Conservation (phyloP, 2,113 vertebrate genomes). For the Galbula dea region DNA sequence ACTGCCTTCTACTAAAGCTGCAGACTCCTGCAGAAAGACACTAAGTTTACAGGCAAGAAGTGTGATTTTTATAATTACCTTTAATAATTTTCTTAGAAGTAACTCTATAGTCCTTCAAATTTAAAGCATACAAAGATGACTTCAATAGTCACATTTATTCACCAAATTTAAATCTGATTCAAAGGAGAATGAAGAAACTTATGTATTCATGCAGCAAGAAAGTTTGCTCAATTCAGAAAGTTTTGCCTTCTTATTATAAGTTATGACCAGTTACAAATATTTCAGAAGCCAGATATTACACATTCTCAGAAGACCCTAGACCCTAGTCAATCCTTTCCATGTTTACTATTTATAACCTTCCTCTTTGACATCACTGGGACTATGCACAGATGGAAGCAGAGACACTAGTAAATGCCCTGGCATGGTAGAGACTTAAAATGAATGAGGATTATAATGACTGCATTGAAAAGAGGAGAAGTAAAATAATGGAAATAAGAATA, state of each 20-base stretch:
- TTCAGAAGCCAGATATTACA: conserved; percentile 4
- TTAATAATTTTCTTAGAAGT: background rate
- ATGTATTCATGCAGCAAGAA: background rate
- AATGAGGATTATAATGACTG: background rate
- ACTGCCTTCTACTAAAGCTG: background rate
- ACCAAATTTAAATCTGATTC: background rate
- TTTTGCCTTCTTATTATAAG: background rate
- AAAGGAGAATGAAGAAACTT: background rate
- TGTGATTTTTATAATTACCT: background rate
- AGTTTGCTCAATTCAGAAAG: background rate
- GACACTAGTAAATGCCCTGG: background rate
- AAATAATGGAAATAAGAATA: background rate
- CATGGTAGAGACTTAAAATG: background rate
- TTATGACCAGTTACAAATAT: conserved; percentile 1
- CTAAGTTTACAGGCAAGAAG: background rate
- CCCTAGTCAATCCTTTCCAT: background rate
- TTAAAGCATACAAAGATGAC: background rate
- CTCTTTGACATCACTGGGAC: background rate
- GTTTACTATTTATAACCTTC: background rate
- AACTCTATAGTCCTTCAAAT: background rate
- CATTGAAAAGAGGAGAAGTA: background rate
- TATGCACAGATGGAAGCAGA: background rate
- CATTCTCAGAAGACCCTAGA: background rate
- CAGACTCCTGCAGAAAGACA: background rate
- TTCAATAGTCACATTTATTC: background rate